Base-by-base conservation (phyloP, 2,797 vertebrate species). In the Cyprinella venusta region DNA sequence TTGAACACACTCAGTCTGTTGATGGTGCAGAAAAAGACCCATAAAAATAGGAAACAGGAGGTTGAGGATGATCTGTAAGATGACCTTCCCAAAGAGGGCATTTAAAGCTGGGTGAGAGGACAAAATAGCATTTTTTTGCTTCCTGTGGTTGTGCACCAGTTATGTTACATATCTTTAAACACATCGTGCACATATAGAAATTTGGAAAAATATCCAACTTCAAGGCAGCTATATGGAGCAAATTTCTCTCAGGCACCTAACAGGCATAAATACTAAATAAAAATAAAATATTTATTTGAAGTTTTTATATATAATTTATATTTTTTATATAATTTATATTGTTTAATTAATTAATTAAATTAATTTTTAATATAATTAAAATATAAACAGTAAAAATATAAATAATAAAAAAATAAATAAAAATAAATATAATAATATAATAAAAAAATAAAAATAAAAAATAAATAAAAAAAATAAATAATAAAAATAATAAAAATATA, bases 31-130 rank as follows among this genome's bases (percentile, higher is more conserved):
- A 76, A 76, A 76, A 8, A 4, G 9, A 45, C 24, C 24, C 33
- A 26, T 54, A 72, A 72, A 84, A 79, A 30, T 78, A 89, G 91
- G 89, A 94, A 94, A 90, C 89, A 90, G 93, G 92, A 94, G 90
- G 69, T 0, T 0, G 33, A 83, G 93, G 93, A 92, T 88, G 89
- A 88, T 87, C 93, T 94, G 94, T 88, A 76, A 15, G 83, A 76
- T 85, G 92, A 79, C 92, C 92, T 86, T 67, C 42, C 1, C 52
- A 2, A 52, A 87, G 88, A 92, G 89, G 89, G 78, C 80, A 68
- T 50, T 69, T 42, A 36, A 54, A 30, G 52, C 15, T 33, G 69
- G 36, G 61, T 15, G 45, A 84, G 65, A 45, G 12, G 76, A 18
- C 54, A 68, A 38, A 18, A 10, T 6, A 77, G 8, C 19, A 36